phyloP scores from a whole-genome alignment of 2,113 vertebrate genomes.

The Aptenodytes forsteri region DNA sequence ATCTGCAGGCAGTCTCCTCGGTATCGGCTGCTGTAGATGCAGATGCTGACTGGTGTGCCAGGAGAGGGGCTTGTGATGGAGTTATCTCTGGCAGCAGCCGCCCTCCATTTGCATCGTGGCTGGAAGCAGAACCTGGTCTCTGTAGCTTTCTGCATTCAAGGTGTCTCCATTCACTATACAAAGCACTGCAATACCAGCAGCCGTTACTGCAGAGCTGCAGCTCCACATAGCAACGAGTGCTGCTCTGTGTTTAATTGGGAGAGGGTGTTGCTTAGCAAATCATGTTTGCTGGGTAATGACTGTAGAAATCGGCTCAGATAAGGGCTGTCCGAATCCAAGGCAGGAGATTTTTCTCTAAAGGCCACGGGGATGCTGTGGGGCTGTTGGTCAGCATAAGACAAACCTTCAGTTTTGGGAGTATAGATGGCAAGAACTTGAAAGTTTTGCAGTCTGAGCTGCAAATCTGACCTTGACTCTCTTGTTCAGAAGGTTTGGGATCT shows the following conservation, averaged over 20 bases:
- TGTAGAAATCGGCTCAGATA: neutral
- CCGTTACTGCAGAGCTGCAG: neutral
- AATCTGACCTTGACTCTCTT: neutral
- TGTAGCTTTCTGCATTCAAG: accelerated
- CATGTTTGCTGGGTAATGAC: neutral
- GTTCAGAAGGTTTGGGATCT: neutral
- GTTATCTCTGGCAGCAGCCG: neutral
- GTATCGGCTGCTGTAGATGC: accelerated
- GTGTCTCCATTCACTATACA: neutral
- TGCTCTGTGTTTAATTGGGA: neutral
- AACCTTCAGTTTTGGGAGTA: neutral
- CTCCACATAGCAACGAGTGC: neutral
- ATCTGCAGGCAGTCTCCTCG: neutral
- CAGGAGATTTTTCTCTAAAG: neutral
- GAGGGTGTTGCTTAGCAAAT: neutral
- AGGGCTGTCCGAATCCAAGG: neutral
- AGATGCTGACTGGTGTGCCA: neutral
- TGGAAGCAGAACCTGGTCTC: neutral
- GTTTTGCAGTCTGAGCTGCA: neutral
- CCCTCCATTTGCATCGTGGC: accelerated
- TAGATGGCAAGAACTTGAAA: neutral
- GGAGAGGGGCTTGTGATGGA: neutral
- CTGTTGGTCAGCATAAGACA: neutral
- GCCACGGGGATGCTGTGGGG: neutral
- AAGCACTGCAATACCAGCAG: neutral